These are phyloP conservation scores for Himalopsyche kuldschensis DNA, from an alignment of 2,888 invertebrate species.

Conservation along the genomic window DNA sequence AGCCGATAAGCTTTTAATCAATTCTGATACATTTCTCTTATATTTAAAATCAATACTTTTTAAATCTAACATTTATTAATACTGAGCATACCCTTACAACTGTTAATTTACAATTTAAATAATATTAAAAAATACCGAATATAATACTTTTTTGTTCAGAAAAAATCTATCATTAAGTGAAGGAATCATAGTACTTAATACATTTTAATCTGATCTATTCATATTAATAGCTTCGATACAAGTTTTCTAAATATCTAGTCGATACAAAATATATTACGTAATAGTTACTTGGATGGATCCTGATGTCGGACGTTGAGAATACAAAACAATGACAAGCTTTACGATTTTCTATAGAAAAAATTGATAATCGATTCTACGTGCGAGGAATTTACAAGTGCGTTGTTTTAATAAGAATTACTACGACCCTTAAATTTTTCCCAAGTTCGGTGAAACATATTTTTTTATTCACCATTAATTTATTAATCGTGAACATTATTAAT, in stretches of 20 bases:
- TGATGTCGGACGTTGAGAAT: constrained; percentile 52
- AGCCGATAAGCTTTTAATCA: constrained; percentile 37
- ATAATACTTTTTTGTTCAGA: background rate
- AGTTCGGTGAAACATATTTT: background rate
- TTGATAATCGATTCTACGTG: constrained; percentile 15
- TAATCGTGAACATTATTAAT: background rate
- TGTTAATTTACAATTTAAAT: background rate
- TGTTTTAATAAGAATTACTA: background rate
- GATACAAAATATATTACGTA: constrained; percentile 37
- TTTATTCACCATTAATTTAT: background rate
- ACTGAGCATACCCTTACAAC: background rate
- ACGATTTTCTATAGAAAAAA: background rate
- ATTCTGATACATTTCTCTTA: constrained; percentile 28
- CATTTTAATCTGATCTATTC: constrained; percentile 1
- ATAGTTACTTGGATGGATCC: constrained; percentile 53
- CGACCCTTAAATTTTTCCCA: background rate
- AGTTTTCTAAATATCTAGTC: constrained; percentile 11
- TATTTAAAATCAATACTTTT: constrained; percentile 18
- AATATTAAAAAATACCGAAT: background rate
- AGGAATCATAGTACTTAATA: background rate
- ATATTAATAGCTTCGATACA: background rate
- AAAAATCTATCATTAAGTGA: no score
- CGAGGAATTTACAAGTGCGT: constrained; percentile 27
- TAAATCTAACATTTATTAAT: constrained; percentile 7
- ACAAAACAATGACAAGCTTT: constrained; percentile 27